These are phyloP conservation scores for Peromyscus polionotus DNA, from an alignment of 2,113 vertebrate genomes.

Conservation along the genomic window DNA sequence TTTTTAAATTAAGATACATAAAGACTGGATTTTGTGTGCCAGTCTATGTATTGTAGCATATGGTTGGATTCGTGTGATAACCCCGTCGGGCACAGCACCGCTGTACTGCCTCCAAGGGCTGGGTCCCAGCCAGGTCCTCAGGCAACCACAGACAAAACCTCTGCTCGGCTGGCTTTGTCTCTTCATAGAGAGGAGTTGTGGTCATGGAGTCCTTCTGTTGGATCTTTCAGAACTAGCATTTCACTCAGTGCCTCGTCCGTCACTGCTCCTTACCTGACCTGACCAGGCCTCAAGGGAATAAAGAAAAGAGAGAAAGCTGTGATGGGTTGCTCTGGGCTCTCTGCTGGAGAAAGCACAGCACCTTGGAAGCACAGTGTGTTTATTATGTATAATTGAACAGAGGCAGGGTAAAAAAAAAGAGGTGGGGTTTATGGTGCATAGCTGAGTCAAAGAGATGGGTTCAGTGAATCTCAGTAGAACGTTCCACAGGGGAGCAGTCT, in stretches of 20 bases:
- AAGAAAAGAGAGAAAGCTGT: not conserved
- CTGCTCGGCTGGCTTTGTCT: not conserved
- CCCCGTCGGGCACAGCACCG: rapidly evolving
- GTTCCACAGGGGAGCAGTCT: not conserved
- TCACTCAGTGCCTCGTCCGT: not conserved
- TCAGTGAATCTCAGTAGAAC: not conserved
- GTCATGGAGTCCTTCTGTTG: not conserved
- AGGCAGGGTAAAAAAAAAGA: not conserved
- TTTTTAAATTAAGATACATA: not conserved
- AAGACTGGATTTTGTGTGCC: not conserved
- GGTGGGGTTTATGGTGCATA: not conserved
- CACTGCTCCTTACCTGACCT: not conserved
- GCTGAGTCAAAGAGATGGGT: not conserved
- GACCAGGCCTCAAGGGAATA: not conserved
- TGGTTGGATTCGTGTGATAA: not conserved
- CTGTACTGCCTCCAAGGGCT: not conserved
- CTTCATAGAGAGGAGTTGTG: not conserved
- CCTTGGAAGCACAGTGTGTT: not conserved
- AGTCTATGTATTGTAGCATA: not conserved
- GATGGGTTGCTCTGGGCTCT: not conserved
- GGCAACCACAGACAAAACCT: not conserved
- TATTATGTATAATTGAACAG: not conserved
- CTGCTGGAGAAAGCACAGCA: not conserved
- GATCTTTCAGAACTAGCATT: slow-evolving; percentile 5
- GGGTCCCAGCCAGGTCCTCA: too few species aligned